Conservation (phyloP, 2,888 invertebrate genomes). For the Cantharis lateralis region DNA sequence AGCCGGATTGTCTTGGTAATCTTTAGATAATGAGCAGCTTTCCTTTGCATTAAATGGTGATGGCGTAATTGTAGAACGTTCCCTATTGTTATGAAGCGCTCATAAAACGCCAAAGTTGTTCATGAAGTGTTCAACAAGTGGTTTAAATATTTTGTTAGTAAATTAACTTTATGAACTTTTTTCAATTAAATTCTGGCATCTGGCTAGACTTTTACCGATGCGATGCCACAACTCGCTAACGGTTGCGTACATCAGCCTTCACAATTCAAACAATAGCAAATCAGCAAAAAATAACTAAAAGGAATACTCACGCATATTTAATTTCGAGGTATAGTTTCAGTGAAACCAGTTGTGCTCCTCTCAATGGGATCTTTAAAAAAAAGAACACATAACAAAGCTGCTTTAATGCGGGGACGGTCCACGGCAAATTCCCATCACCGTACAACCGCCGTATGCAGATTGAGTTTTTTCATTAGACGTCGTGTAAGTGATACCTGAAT, state of each 20-base stretch:
- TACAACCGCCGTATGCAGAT: slow-evolving; percentile 36
- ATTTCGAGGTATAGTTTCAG: slow-evolving; percentile 39
- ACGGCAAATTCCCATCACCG: slow-evolving; percentile 37
- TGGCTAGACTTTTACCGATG: slow-evolving; percentile 11
- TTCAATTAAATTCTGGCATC: slow-evolving; percentile 6
- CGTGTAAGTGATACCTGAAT: slow-evolving; percentile 38
- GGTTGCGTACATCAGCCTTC: slow-evolving; percentile 10
- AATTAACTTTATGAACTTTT: slow-evolving; percentile 26
- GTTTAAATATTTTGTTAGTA: slow-evolving; percentile 37
- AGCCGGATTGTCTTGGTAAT: slow-evolving; percentile 43
- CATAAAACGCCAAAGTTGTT: slow-evolving; percentile 37
- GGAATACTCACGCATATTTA: slow-evolving; percentile 36
- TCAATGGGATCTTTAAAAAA: slow-evolving; percentile 29
- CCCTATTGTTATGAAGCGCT: slow-evolving; percentile 39
- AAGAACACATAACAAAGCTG: slow-evolving; percentile 28
- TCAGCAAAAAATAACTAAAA: slow-evolving; percentile 18
- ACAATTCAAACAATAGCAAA: slow-evolving; percentile 9
- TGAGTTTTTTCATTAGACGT: slow-evolving; percentile 34
- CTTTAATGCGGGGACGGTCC: slow-evolving; percentile 32
- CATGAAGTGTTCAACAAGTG: slow-evolving; percentile 40
- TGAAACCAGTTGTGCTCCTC: slow-evolving; percentile 35
- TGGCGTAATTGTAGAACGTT: slow-evolving; percentile 38
- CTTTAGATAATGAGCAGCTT: slow-evolving; percentile 44
- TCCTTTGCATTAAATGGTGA: slow-evolving; percentile 38
- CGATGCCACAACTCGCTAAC: slow-evolving; percentile 15